phyloP scores from a whole-genome alignment of 2,888 invertebrate genomes.

The Tuta absoluta region DNA sequence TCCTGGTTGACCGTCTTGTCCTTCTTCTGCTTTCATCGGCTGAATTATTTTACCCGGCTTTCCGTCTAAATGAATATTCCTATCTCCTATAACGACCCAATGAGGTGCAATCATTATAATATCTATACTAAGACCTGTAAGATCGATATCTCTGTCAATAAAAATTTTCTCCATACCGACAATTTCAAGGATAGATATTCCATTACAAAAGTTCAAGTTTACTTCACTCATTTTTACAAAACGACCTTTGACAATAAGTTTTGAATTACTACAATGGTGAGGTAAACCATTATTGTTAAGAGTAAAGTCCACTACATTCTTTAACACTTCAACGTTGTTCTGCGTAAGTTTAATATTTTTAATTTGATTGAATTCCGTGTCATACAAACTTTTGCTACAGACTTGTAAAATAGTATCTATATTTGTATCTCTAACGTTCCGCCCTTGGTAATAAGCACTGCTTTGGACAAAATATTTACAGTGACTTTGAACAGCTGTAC shows the following conservation, averaged over 20 bases:
- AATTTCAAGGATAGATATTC: not conserved
- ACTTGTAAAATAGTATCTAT: not conserved
- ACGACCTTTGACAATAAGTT: constrained; percentile 12
- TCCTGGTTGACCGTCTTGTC: too few relatives aligned
- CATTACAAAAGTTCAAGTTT: not conserved
- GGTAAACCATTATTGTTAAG: not conserved
- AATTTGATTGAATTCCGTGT: not conserved
- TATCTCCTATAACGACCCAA: not conserved
- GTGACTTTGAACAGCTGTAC: not conserved
- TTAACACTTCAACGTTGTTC: not conserved
- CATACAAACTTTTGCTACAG: not conserved
- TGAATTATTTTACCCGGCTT: not conserved
- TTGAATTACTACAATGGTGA: not conserved
- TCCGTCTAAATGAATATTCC: not conserved
- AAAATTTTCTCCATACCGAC: not conserved
- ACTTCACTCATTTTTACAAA: constrained; percentile 1
- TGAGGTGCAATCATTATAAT: not conserved
- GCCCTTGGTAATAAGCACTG: not conserved
- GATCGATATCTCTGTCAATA: constrained; percentile 9
- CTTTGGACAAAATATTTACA: not conserved
- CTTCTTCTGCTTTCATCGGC: not conserved
- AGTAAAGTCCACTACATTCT: not conserved
- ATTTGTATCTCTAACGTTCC: not conserved
- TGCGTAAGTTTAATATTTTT: not conserved
- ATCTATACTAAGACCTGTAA: not conserved